Evolutionary conservation across 2,888 invertebrate species (phyloP).

Genomic region (Ditula angustiorana): DNA sequence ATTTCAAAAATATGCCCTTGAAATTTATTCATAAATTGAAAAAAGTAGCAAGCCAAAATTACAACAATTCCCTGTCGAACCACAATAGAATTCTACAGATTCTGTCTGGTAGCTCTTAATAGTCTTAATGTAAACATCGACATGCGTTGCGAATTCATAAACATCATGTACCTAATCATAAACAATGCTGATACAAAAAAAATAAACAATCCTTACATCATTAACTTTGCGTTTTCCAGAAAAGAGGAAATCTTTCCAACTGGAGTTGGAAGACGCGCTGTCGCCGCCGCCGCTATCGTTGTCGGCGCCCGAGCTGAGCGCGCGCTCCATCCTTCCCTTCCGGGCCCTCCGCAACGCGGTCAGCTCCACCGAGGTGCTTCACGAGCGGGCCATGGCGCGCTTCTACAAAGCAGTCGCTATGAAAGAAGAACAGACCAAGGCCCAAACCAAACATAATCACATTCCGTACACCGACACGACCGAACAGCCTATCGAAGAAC

Average conservation of each 20-base stretch:
- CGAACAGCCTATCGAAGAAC: slow-evolving; percentile 39
- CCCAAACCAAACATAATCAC: slow-evolving; percentile 58
- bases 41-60: neutral
- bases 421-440: slow-evolving; percentile 87
- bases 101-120: too few species aligned
- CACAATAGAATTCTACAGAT: too few species aligned
- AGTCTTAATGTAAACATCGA: neutral
- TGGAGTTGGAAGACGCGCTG: slow-evolving; percentile 88
- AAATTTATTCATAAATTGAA: neutral
- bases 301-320: slow-evolving; percentile 92
- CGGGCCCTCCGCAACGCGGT: slow-evolving; percentile 89
- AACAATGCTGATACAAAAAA: too few species aligned
- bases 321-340: slow-evolving; percentile 75
- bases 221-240: slow-evolving; percentile 58
- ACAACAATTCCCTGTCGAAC: neutral
- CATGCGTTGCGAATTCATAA: neutral
- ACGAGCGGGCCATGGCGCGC: slow-evolving; percentile 92
- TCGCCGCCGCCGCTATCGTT: slow-evolving; percentile 93
- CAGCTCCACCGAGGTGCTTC: slow-evolving; percentile 93
- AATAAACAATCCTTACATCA: too few species aligned
- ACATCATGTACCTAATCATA: too few species aligned
- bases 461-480: slow-evolving; percentile 64
- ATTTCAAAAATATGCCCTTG: neutral
- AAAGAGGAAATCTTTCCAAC: slow-evolving; percentile 86
- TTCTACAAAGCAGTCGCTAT: slow-evolving; percentile 92